Evolutionary conservation across 30 jellyfish, hydroid and myxozoan genomes (phyloP).

Genomic region (Cassiopea andromeda): DNA sequence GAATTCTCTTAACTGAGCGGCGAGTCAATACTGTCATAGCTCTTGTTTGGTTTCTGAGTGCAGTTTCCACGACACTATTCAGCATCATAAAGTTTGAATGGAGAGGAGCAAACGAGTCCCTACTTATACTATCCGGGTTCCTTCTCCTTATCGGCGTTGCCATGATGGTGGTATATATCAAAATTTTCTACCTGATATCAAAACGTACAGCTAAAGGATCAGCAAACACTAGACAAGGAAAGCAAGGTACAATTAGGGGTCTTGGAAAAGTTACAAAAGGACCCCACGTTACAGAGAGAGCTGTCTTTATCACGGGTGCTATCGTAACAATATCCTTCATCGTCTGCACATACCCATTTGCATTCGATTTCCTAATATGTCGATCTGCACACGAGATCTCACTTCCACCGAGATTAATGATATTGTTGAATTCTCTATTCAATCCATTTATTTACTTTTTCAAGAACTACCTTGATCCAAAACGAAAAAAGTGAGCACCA

Average conservation of each 20-base stretch:
- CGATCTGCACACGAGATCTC: background rate
- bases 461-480: constrained; percentile 14
- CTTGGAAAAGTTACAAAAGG: background rate
- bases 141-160: background rate
- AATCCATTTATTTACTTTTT: constrained; percentile 64
- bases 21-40: background rate
- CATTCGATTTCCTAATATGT: constrained; percentile 15
- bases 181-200: background rate
- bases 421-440: constrained; percentile 36
- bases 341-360: constrained; percentile 54
- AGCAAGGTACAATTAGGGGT: background rate
- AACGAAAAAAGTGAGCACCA: background rate
- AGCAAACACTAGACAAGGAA: background rate
- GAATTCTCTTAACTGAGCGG: background rate
- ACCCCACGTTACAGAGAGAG: background rate
- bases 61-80: background rate
- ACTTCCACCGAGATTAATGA: background rate
- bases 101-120: background rate
- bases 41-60: background rate
- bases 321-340: constrained; percentile 41
- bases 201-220: background rate
- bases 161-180: background rate
- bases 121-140: background rate
- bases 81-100: background rate
- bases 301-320: constrained; percentile 43